A percentile compares a stretch with the other conserved stretches of the same genome.
Evolutionary conservation across 2,797 vertebrate genomes (phyloP).

Genomic region (Okamejei kenojei): DNA sequence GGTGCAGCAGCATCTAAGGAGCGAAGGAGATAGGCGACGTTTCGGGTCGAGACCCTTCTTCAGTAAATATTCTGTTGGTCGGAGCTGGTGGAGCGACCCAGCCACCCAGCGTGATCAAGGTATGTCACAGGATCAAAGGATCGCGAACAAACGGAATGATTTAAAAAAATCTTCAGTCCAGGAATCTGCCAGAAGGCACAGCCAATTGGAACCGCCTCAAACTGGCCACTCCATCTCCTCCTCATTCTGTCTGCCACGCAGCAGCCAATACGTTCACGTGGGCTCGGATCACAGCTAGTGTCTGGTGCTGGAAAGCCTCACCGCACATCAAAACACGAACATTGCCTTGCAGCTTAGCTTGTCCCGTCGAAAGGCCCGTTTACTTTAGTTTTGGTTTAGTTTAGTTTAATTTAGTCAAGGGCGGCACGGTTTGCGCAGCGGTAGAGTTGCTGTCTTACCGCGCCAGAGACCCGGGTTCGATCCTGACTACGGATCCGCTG

Average conservation of each 20-base stretch:
- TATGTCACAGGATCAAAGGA: not conserved
- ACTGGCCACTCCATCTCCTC: not conserved
- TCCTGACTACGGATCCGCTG: too few species aligned
- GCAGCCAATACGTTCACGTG: not conserved
- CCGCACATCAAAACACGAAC: not conserved
- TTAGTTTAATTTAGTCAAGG: too few species aligned
- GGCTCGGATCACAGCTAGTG: not conserved
- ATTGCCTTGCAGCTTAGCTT: not conserved
- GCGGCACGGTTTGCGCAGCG: too few species aligned
- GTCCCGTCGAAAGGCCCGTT: not conserved
- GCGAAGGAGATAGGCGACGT: too few species aligned
- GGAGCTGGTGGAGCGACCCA: not conserved
- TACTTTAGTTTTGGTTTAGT: too few species aligned
- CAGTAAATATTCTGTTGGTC: not conserved
- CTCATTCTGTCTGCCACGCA: not conserved
- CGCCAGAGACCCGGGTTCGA: too few species aligned
- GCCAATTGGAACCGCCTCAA: not conserved
- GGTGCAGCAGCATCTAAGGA: too few species aligned
- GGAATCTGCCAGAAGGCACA: not conserved
- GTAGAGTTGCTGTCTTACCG: too few species aligned
- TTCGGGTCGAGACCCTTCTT: too few species aligned
- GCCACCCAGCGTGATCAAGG: not conserved
- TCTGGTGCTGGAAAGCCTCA: not conserved
- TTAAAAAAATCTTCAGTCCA: not conserved
- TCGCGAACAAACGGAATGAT: not conserved